phyloP scores from a whole-genome alignment of 1,140 invertebrate genomes.

The Lepidurus apus region DNA sequence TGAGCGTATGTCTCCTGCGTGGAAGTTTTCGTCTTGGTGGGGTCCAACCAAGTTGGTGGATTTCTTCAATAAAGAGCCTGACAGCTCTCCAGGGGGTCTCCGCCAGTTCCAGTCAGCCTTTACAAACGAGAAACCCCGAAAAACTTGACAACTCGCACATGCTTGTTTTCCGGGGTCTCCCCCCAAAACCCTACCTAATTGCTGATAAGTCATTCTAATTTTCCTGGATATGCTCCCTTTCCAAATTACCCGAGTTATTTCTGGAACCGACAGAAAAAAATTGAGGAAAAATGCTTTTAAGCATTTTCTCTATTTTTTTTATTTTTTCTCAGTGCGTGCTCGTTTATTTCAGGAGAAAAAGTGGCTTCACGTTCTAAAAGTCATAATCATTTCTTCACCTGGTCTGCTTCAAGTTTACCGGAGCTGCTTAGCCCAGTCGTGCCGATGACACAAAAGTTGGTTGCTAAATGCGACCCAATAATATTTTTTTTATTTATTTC shows the following conservation, averaged over 20 bases:
- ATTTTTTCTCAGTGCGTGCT: not conserved
- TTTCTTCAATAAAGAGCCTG: slow-evolving; percentile 15
- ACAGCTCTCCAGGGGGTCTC: slow-evolving; percentile 15
- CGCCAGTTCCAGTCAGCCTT: slow-evolving; percentile 9
- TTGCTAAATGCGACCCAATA: not conserved
- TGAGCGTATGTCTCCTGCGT: slow-evolving; percentile 9
- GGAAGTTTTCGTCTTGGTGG: slow-evolving; percentile 5
- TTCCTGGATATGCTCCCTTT: too few species aligned
- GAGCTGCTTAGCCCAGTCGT: not conserved
- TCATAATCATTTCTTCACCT: slow-evolving; percentile 19
- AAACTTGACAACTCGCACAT: slow-evolving; percentile 14
- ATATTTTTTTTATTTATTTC: not conserved
- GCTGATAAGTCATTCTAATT: too few species aligned
- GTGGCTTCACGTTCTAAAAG: not conserved
- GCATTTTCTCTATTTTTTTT: not conserved
- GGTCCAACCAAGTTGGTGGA: slow-evolving; percentile 13
- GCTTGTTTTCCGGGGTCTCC: not conserved
- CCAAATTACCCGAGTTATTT: too few species aligned
- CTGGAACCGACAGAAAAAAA: too few species aligned
- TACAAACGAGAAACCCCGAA: not conserved
- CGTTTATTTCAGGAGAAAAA: not conserved
- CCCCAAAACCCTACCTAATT: not conserved
- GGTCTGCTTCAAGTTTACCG: not conserved
- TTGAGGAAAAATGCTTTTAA: too few species aligned
- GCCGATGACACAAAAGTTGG: not conserved